A percentile compares a stretch with the other conserved stretches of the same genome.
Conservation (phyloP, 2,888 invertebrate genomes). For the Tholera decimalis region DNA sequence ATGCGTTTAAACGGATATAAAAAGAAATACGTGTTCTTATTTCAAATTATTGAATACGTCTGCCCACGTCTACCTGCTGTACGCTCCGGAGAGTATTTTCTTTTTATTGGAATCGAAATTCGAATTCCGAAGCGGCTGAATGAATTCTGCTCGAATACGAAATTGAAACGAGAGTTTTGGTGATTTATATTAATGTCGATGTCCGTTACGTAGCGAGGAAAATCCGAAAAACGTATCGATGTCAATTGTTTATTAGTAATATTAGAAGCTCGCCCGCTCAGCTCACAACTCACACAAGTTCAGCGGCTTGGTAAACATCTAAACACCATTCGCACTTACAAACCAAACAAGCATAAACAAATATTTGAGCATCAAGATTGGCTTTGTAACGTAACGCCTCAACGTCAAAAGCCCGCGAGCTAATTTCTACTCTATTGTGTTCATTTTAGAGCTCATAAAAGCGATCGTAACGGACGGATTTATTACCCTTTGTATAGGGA, state of each 20-base stretch:
- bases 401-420: constrained; percentile 70
- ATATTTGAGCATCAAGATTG: constrained; percentile 88
- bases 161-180: constrained; percentile 67
- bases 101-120: constrained; percentile 82
- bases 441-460: constrained; percentile 73
- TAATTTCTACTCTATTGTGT: constrained; percentile 76
- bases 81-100: constrained; percentile 72
- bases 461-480: constrained; percentile 55
- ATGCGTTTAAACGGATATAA: constrained; percentile 91
- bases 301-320: constrained; percentile 88
- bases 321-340: constrained; percentile 91
- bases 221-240: constrained; percentile 77
- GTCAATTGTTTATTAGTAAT: constrained; percentile 86
- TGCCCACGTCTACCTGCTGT: constrained; percentile 89
- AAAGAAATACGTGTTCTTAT: constrained; percentile 90
- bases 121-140: constrained; percentile 80
- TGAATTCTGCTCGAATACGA: constrained; percentile 77
- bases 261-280: constrained; percentile 78
- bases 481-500: constrained; percentile 69
- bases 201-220: constrained; percentile 58
- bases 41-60: constrained; percentile 91
- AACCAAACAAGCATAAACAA: constrained; percentile 89
- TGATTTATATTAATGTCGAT: constrained; percentile 62
- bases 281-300: constrained; percentile 82
- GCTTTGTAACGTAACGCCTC: constrained; percentile 79